Evolutionary conservation across 2,797 vertebrate species (phyloP).

Genomic region (Prunella strophiata): DNA sequence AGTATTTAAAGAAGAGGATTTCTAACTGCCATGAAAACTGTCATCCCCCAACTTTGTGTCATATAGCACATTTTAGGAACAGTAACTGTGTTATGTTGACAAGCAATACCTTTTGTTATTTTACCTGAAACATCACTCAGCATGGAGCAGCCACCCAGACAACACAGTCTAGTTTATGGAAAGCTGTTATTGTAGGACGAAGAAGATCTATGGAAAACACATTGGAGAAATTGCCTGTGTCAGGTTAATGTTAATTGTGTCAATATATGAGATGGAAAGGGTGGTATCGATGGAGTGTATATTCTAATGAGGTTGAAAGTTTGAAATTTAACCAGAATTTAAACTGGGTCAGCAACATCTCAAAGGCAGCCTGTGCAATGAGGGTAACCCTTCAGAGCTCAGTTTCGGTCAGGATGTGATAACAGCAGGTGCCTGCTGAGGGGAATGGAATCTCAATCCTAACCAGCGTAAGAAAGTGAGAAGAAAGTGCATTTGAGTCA

Average conservation of each 20-base stretch:
- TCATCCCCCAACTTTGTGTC: rapidly evolving
- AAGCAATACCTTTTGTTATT: background rate
- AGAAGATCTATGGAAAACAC: background rate
- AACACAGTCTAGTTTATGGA: background rate
- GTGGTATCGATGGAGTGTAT: background rate
- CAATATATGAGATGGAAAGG: background rate
- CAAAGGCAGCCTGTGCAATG: background rate
- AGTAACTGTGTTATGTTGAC: background rate
- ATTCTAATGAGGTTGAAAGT: background rate
- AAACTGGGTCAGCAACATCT: background rate
- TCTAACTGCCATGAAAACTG: background rate
- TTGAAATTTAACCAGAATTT: conserved; percentile 13
- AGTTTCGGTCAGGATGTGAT: rapidly evolving
- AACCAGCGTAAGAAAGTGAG: background rate
- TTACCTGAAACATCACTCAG: background rate
- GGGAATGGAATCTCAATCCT: background rate
- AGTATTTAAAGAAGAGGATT: background rate
- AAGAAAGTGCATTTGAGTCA: background rate
- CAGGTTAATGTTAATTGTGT: background rate
- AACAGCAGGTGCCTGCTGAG: rapidly evolving
- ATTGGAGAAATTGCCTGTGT: background rate
- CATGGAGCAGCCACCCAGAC: background rate
- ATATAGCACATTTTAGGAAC: background rate
- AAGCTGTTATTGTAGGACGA: background rate
- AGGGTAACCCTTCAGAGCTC: background rate